phyloP scores from a whole-genome alignment of 2,888 invertebrate species.

The Andrena dorsata region DNA sequence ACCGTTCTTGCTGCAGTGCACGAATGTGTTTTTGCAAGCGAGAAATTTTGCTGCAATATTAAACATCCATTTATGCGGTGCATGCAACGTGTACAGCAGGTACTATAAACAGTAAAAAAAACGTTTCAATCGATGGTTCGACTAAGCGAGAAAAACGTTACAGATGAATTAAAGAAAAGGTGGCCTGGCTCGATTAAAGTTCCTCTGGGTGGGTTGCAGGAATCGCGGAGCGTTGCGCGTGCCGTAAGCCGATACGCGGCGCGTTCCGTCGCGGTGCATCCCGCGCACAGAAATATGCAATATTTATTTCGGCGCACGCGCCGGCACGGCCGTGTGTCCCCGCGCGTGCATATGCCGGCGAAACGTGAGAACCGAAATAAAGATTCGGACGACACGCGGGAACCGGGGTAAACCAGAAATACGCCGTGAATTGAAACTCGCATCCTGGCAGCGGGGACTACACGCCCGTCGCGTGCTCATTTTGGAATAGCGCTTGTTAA shows the following conservation, averaged over 20 bases:
- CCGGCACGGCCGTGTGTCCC: constrained; percentile 44
- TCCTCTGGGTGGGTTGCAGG: background rate
- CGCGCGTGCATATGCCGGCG: constrained; percentile 56
- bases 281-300: constrained; percentile 64
- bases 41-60: too few relatives aligned
- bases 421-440: constrained; percentile 69
- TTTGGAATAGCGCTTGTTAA: constrained; percentile 56
- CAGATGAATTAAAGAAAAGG: too few relatives aligned
- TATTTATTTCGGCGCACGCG: constrained; percentile 71
- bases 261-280: constrained; percentile 61
- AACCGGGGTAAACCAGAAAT: constrained; percentile 74
- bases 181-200: too few relatives aligned
- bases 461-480: constrained; percentile 44
- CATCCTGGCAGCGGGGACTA: constrained; percentile 50
- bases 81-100: too few relatives aligned
- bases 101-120: too few relatives aligned
- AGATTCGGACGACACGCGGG: constrained; percentile 73
- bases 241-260: constrained; percentile 73
- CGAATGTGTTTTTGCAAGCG: too few relatives aligned
- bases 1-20: too few relatives aligned
- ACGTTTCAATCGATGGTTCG: too few relatives aligned
- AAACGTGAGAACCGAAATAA: constrained; percentile 77
- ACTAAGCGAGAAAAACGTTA: too few relatives aligned
- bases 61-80: too few relatives aligned
- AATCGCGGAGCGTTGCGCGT: constrained; percentile 18